These are phyloP conservation scores for Ascaphus truei DNA, from an alignment of 2,113 vertebrate genomes.

Conservation along the genomic window DNA sequence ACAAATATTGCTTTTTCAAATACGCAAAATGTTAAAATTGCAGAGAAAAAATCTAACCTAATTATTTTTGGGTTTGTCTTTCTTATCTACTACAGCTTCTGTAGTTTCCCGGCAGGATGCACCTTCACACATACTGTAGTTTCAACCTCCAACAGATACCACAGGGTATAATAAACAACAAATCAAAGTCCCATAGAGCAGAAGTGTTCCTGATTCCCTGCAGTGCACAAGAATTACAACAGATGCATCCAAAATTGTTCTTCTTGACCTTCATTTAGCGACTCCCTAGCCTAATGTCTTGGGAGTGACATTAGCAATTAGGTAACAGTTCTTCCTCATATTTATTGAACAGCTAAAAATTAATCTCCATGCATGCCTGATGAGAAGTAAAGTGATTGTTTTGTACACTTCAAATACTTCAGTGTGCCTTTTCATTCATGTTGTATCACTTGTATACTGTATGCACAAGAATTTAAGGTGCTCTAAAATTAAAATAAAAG, in stretches of 20 bases:
- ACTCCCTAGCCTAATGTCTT: conserved; percentile 36
- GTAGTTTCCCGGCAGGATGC: conserved; percentile 15
- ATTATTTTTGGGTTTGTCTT: not conserved
- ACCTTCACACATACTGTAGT: conserved; percentile 4
- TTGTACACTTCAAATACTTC: conserved; percentile 43
- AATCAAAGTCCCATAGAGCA: conserved; percentile 43
- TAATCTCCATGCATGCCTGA: conserved; percentile 46
- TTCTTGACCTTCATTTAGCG: conserved; percentile 46
- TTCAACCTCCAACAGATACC: not conserved
- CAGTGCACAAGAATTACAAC: conserved; percentile 28
- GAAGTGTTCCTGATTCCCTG: conserved; percentile 16
- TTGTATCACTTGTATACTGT: conserved; percentile 40
- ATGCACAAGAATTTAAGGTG: conserved; percentile 38
- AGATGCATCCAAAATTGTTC: conserved; percentile 34
- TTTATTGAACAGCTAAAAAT: conserved; percentile 43
- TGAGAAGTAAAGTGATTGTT: conserved; percentile 50
- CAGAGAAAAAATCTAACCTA: too few relatives aligned
- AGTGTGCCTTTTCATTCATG: conserved; percentile 46
- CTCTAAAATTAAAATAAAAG: conserved; percentile 23
- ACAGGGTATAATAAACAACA: conserved; percentile 33
- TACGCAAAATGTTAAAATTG: too few relatives aligned
- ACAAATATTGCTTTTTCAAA: too few relatives aligned
- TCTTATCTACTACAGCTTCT: conserved; percentile 13
- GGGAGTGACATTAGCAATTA: conserved; percentile 49
- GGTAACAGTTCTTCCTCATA: conserved; percentile 39